A percentile compares a stretch with the other conserved stretches of the same genome.
phyloP scores from a whole-genome alignment of 2,797 vertebrate species.

The Dicrostonyx torquatus region DNA sequence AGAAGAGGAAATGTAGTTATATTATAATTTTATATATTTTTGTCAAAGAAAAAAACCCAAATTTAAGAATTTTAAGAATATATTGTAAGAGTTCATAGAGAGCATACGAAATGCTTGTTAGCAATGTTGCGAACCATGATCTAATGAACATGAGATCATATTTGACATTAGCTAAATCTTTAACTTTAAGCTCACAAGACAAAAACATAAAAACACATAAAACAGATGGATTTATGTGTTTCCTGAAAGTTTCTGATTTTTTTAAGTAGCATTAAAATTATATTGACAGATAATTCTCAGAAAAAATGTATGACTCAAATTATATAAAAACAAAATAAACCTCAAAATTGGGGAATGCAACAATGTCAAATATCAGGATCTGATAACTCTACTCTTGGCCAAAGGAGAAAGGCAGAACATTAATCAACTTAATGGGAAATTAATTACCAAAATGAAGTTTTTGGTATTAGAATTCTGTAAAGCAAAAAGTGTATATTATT shows the following conservation, averaged over 20 bases:
- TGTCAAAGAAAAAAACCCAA: background rate
- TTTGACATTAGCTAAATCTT: background rate
- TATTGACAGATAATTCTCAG: conserved; percentile 30
- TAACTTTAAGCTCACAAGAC: background rate
- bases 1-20: background rate
- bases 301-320: conserved; percentile 22
- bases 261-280: background rate
- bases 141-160: background rate
- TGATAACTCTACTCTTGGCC: background rate
- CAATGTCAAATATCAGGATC: background rate
- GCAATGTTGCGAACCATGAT: background rate
- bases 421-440: background rate
- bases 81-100: background rate
- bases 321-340: background rate
- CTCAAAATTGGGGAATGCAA: background rate
- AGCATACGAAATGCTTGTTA: background rate
- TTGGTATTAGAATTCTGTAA: background rate
- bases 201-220: too few relatives aligned
- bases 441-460: conserved; percentile 9
- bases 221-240: too few relatives aligned
- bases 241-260: background rate
- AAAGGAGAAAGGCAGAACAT: background rate
- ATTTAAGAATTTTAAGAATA: background rate
- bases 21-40: background rate
- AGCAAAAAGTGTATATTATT: background rate